Conservation (phyloP, 1,140 invertebrate genomes). For the Ylistrum balloti region DNA sequence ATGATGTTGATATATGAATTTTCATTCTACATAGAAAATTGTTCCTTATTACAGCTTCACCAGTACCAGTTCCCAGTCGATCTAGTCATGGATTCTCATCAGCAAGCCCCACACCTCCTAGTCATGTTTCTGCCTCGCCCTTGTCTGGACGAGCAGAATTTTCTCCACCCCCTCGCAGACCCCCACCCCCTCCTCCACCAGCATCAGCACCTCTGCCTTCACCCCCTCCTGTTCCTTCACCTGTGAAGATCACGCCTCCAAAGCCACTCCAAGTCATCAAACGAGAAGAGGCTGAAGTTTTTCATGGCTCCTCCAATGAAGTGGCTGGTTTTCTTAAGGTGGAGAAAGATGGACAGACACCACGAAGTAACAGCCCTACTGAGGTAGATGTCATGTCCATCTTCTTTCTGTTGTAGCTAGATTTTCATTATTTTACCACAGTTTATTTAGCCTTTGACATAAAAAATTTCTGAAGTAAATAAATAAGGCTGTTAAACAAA, state of each 20-base stretch:
- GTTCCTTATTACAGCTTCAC: slow-evolving; percentile 74
- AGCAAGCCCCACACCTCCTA: slow-evolving; percentile 75
- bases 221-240: not conserved
- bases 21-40: no score
- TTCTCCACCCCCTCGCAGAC: slow-evolving; percentile 64
- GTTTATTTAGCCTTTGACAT: no score
- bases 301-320: slow-evolving; percentile 67
- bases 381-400: slow-evolving; percentile 66
- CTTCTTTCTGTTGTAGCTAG: no score
- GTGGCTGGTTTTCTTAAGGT: slow-evolving; percentile 73
- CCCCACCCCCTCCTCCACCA: slow-evolving; percentile 56
- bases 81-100: slow-evolving; percentile 74
- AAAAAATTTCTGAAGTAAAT: no score
- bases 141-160: slow-evolving; percentile 73
- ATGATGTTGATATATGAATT: no score
- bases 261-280: slow-evolving; percentile 48
- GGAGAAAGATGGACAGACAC: slow-evolving; percentile 61
- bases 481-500: no score
- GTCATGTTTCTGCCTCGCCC: slow-evolving; percentile 74
- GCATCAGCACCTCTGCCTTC: not conserved
- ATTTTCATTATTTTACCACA: no score
- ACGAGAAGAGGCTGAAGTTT: slow-evolving; percentile 56
- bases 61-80: slow-evolving; percentile 80
- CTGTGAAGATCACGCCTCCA: not conserved
- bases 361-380: slow-evolving; percentile 71